Base-by-base conservation (phyloP, 2,797 vertebrate species). In the Tangara arthus region DNA sequence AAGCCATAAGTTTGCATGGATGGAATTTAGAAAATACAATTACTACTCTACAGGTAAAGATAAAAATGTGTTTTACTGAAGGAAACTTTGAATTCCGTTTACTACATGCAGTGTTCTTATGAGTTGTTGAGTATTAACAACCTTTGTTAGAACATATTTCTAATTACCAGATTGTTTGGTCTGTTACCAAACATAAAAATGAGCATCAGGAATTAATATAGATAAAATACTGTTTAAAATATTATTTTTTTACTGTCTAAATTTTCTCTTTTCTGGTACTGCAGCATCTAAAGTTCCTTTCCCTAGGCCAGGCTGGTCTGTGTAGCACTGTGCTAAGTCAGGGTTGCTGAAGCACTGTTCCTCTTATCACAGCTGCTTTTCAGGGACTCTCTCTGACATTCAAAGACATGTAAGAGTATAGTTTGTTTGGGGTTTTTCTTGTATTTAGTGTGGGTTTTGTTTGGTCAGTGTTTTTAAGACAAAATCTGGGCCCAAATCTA, bases 101-200 rank as follows among this genome's bases (percentile, higher is more conserved):
- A 4, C 20, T 46, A 6, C 19, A 7, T 17, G 1, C 3, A 13
- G 19, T 0, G 0, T 49, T 73, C n/a, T 15, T 35, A 3, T 30
- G 49, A 71, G 34, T 20, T 23, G 3, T 16, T 70, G 68, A 82
- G 15, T 53, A 37, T 55, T 75, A 44, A 44, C 42, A 44, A 11
- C 53, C 70, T 22, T 52, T 39, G 41, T 70, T 39, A 56, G 50
- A 89, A 42, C 0, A 0, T 17, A 30, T 21, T 57, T 82, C 17
- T 63, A 17, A 47, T 37, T 18, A 14, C 5, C 28, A n/a, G 22
- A 37, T 37, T 26, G 27, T 26, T 55, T 65, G 13, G 26, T 32
- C 47, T 81, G 21, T 17, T 64, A 30, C 9, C 17, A 82, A 57
- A 42, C 14, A 21, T 41, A 37, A 39, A 80, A 61, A 15, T 42